Conservation (phyloP, 2,797 vertebrate species). For the Antrozous pallidus region DNA sequence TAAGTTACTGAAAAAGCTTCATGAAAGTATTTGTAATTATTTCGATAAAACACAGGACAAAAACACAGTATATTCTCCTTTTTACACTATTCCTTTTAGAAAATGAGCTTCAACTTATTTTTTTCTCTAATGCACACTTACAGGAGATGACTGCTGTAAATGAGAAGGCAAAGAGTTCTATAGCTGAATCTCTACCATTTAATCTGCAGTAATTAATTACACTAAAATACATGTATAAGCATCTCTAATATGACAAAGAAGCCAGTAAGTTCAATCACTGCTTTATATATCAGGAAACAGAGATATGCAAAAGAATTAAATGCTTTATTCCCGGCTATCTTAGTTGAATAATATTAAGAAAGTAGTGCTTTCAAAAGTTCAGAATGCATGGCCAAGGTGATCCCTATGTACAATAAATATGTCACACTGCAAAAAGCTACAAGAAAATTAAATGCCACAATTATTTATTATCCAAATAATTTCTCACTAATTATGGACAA, state of each 20-base stretch:
- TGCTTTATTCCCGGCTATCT: not conserved
- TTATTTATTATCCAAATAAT: conserved; percentile 2
- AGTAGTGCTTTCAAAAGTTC: not conserved
- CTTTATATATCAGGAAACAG: not conserved
- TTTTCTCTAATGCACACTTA: not conserved
- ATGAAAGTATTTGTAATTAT: conserved; percentile 3
- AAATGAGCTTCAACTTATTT: not conserved
- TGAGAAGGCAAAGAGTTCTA: not conserved
- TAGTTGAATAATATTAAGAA: not conserved
- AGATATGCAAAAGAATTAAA: not conserved
- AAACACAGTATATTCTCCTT: not conserved
- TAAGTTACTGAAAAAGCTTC: not conserved
- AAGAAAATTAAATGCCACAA: not conserved
- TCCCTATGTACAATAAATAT: not conserved
- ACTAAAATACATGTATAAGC: not conserved
- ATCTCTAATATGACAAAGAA: not conserved
- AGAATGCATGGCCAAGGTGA: not conserved
- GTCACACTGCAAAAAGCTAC: not conserved
- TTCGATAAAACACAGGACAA: conserved; percentile 19
- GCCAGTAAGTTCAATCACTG: not conserved
- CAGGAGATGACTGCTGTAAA: not conserved
- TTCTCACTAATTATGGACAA: not conserved
- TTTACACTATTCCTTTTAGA: not conserved
- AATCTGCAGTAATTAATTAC: not conserved
- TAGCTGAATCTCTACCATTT: not conserved